Conservation (phyloP, 2,113 vertebrate species). For the Chloebia gouldiae region DNA sequence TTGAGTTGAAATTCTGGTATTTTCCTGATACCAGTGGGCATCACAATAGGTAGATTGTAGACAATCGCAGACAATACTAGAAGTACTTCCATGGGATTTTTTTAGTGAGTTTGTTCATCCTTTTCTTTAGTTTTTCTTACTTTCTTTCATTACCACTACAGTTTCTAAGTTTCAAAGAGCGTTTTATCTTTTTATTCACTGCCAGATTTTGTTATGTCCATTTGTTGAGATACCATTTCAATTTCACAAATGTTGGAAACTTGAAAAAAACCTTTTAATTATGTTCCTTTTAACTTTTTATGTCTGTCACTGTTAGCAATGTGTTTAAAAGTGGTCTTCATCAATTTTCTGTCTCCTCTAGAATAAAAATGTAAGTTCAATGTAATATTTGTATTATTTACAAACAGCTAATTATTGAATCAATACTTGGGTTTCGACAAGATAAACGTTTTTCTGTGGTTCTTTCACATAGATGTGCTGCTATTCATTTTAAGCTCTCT, state of each 20-base stretch:
- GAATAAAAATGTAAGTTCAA: background rate
- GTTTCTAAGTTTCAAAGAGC: background rate
- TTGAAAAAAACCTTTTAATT: background rate
- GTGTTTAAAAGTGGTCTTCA: background rate
- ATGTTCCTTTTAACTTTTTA: background rate
- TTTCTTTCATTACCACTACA: background rate
- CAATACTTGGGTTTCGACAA: background rate
- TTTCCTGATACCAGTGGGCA: background rate
- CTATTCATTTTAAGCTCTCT: background rate
- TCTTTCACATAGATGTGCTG: background rate
- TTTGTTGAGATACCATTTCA: background rate
- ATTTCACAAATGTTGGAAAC: background rate
- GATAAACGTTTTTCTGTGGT: background rate
- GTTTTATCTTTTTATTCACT: background rate
- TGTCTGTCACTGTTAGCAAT: background rate
- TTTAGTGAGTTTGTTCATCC: background rate
- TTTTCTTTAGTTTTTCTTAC: background rate
- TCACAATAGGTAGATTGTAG: background rate
- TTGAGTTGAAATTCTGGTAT: background rate
- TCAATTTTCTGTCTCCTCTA: background rate
- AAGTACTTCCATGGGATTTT: fast-evolving
- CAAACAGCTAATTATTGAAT: background rate
- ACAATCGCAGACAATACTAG: too few species aligned
- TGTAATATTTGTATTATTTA: background rate
- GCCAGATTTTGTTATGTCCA: background rate